phyloP scores from a whole-genome alignment of 2,797 vertebrate species.

The Mallotus villosus region DNA sequence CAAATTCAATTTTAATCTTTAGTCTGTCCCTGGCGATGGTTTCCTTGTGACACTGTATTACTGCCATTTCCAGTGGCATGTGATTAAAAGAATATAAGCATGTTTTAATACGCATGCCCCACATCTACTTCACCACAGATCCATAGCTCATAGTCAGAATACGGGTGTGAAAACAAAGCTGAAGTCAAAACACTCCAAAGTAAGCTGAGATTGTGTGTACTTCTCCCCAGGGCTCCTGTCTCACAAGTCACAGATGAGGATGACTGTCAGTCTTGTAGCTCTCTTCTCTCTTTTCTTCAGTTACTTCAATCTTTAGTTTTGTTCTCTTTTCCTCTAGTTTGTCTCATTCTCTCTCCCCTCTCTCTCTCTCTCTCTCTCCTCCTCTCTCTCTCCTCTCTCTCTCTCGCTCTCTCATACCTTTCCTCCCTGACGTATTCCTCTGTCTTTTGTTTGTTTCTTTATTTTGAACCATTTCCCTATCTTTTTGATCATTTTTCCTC shows the following conservation, averaged over 20 bases:
- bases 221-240: conserved; percentile 60
- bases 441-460: not conserved
- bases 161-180: conserved; percentile 12
- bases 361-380: not conserved
- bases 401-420: not conserved
- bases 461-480: conserved; percentile 7
- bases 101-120: not conserved
- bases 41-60: conserved; percentile 25
- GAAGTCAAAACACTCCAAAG: conserved; percentile 7
- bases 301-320: not conserved
- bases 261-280: conserved; percentile 25
- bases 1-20: conserved; percentile 32
- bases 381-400: too few species aligned
- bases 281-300: conserved; percentile 34
- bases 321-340: not conserved
- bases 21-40: not conserved
- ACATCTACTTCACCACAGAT: too few species aligned
- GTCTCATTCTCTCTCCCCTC: not conserved
- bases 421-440: not conserved
- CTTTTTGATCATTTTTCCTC: conserved; percentile 9
- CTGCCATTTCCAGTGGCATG: not conserved
- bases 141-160: not conserved
- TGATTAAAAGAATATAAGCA: not conserved
- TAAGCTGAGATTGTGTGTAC: conserved; percentile 40
- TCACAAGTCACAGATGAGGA: conserved; percentile 49